Percentiles rank a stretch among this genome's conserved stretches.
These are phyloP conservation scores for Pentalonia nigronervosa DNA, from an alignment of 1,140 invertebrate species.

Conservation along the genomic window DNA sequence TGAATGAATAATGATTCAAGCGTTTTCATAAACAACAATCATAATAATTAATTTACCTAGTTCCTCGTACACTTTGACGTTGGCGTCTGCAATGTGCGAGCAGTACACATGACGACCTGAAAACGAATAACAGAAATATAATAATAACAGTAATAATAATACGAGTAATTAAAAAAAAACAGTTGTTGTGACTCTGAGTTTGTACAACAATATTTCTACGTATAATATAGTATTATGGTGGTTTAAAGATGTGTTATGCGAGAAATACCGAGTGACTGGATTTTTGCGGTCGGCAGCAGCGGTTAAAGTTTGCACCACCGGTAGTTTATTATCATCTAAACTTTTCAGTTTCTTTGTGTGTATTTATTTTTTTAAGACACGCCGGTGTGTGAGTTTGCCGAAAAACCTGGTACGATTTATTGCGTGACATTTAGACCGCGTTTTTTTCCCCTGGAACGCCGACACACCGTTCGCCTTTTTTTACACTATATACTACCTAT, in stretches of 20 bases:
- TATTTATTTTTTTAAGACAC: slow-evolving; percentile 75
- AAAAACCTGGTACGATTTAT: slow-evolving; percentile 70
- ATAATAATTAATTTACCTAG: slow-evolving; percentile 31
- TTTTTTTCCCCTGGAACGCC: too few species aligned
- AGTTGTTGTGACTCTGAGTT: background rate
- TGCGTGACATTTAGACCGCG: slow-evolving; percentile 70
- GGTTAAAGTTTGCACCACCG: slow-evolving; percentile 2
- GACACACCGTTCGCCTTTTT: background rate
- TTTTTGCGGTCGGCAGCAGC: background rate
- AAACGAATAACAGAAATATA: slow-evolving; percentile 13
- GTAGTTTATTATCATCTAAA: slow-evolving; percentile 54
- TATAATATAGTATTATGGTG: background rate
- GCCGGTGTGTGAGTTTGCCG: slow-evolving; percentile 63
- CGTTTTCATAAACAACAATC: background rate
- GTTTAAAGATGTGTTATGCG: background rate
- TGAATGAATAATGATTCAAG: background rate
- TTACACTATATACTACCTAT: background rate
- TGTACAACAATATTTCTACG: background rate
- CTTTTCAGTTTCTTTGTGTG: slow-evolving; percentile 69
- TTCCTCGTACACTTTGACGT: background rate
- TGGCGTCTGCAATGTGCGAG: background rate
- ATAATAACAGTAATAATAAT: background rate
- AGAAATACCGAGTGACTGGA: background rate
- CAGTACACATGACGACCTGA: background rate
- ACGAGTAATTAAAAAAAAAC: background rate